Base-by-base conservation (phyloP, 2,888 invertebrate genomes). In the Eurytoma adleriae region DNA sequence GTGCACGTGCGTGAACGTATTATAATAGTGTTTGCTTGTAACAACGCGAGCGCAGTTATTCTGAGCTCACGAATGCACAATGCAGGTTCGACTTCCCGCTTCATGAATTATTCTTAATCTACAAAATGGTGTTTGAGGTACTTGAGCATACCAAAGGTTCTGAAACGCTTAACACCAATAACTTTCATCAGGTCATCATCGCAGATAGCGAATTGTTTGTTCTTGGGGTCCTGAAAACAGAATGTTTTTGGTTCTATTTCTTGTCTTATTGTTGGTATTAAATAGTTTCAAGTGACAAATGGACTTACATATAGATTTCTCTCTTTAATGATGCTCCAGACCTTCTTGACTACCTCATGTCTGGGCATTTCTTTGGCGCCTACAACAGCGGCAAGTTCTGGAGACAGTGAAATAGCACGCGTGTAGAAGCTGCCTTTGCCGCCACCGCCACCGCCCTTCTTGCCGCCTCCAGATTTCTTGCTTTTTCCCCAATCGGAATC, bases 141-240 rank as follows among this genome's bases (percentile, higher is more conserved):
- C 91, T 98, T 98, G 96, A 98, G 96, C 98, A 98, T 98, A 83
- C 97, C 98, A 88, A 98, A 98, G 76, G 97, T 97, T 86, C 96
- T 95, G 93, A 99, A 97, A 87, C 97, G 94, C 90, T 97, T 97
- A 1, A 95, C 95, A 57, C 98, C 97, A 90, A 98, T 96, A 57
- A 98, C 96, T 91, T 96, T 96, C 90, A 95, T 92, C 59, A 98
- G 92, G 73, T 97, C 96, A 74, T 96, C 97, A 89, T 98, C 98
- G 91, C 98, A 98, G 86, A 98, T 96, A 84, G 98, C 98, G 88
- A 94, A 98, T 91, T 98, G 98, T 91, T 96, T 97, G 91, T 98
- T 98, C 88, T 96, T 97, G 13, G 98, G 98, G 90, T 98, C 98
- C 93, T 94, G 89, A 52, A 90, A 90, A 12, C 13, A 79, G 83